Percentiles rank a stretch among this genome's conserved stretches.
Conservation (phyloP, 2,888 invertebrate species). For the Rotaria magnacalcarata region DNA sequence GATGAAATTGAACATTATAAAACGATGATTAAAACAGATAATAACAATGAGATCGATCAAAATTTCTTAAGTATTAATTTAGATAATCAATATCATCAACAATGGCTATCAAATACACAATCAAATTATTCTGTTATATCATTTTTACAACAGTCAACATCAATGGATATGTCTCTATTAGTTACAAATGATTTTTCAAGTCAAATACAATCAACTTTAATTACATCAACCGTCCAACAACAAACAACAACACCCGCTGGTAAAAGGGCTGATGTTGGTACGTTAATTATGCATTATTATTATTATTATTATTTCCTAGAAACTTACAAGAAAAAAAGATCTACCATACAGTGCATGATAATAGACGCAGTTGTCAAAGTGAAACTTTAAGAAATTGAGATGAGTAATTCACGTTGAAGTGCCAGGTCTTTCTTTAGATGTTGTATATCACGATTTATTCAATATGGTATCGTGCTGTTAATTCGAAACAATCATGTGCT, state of each 20-base stretch:
- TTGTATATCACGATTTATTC: too few relatives aligned
- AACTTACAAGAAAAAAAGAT: too few relatives aligned
- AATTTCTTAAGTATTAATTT: not conserved
- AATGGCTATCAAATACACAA: conserved; percentile 10
- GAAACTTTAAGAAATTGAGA: too few relatives aligned
- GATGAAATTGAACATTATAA: conserved; percentile 10
- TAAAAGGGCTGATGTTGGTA: conserved; percentile 34
- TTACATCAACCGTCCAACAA: not conserved
- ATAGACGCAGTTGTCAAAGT: too few relatives aligned
- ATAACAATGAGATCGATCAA: not conserved
- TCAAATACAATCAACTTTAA: conserved; percentile 12
- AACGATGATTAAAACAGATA: not conserved
- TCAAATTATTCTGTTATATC: conserved; percentile 32
- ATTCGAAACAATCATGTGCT: too few relatives aligned
- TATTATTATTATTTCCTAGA: too few relatives aligned
- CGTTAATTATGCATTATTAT: conserved; percentile 36
- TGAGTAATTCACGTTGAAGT: too few relatives aligned
- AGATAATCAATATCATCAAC: conserved; percentile 12
- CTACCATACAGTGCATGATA: too few relatives aligned
- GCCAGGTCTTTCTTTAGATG: too few relatives aligned
- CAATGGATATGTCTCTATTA: not conserved
- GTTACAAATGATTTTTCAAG: not conserved
- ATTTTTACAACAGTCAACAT: conserved; percentile 10
- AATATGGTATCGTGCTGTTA: too few relatives aligned
- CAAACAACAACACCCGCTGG: not conserved